phyloP scores from a whole-genome alignment of 2,797 vertebrate genomes.

The Rhadinocentrus ornatus region DNA sequence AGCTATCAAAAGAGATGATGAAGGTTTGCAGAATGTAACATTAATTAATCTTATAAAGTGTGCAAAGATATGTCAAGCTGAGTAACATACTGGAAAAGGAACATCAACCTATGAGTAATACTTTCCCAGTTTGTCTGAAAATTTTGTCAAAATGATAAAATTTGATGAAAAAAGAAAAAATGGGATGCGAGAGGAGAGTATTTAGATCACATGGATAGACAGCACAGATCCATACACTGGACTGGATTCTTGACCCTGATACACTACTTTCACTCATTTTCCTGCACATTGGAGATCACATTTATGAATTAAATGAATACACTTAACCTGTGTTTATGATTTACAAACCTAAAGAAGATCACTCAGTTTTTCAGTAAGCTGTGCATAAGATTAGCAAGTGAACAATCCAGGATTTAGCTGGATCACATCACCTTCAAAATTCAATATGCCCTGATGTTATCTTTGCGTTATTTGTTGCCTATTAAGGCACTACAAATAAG shows the following conservation, averaged over 20 bases:
- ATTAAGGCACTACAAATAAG: neutral
- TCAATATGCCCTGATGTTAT: neutral
- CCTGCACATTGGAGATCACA: neutral
- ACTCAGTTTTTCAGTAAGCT: neutral
- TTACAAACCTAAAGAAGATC: neutral
- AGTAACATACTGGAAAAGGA: neutral
- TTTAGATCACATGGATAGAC: too few relatives aligned
- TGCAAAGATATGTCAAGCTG: neutral
- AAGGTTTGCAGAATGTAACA: conserved; percentile 84
- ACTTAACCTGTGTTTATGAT: neutral
- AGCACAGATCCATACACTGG: neutral
- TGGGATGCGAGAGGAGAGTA: neutral
- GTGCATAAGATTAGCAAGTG: neutral
- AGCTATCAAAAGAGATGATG: conserved; percentile 98
- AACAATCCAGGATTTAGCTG: neutral
- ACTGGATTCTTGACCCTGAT: too few relatives aligned
- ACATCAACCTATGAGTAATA: neutral
- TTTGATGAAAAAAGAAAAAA: neutral
- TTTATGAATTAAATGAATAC: neutral
- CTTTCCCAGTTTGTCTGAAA: neutral
- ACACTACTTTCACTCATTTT: neutral
- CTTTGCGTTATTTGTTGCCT: neutral
- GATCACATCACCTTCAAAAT: neutral
- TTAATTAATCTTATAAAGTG: neutral
- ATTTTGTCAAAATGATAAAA: neutral